These are phyloP conservation scores for Epicauta chinensis DNA, from an alignment of 1,140 invertebrate genomes.

Conservation along the genomic window DNA sequence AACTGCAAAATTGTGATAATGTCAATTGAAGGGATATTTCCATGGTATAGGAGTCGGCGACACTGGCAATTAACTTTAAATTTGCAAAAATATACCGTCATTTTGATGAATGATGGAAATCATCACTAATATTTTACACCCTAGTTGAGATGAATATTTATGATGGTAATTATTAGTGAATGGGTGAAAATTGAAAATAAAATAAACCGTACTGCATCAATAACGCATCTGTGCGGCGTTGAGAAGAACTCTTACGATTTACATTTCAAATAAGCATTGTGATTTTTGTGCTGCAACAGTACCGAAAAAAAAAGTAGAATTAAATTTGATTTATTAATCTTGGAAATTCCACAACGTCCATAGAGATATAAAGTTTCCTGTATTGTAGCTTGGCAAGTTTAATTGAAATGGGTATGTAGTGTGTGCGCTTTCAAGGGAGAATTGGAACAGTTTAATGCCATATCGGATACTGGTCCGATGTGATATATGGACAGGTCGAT, in stretches of 20 bases:
- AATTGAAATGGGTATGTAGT: too few relatives aligned
- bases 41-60: slow-evolving; percentile 2
- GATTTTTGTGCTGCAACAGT: too few relatives aligned
- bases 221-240: too few relatives aligned
- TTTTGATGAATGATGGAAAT: slow-evolving; percentile 7
- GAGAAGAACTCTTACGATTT: too few relatives aligned
- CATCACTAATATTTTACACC: too few relatives aligned
- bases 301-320: too few relatives aligned
- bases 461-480: slow-evolving; percentile 25
- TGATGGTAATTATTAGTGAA: slow-evolving; percentile 9
- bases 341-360: too few relatives aligned
- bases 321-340: too few relatives aligned
- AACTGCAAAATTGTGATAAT: slow-evolving; percentile 16
- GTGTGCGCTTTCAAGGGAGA: slow-evolving; percentile 13
- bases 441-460: slow-evolving; percentile 33
- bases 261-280: too few relatives aligned
- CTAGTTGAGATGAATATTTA: too few relatives aligned
- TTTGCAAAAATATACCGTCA: slow-evolving; percentile 16
- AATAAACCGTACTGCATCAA: background rate
- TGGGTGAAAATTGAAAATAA: slow-evolving; percentile 15
- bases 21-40: slow-evolving; percentile 11
- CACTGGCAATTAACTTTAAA: slow-evolving; percentile 11
- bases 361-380: too few relatives aligned
- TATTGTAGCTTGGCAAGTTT: too few relatives aligned
- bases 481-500: slow-evolving; percentile 38